Evolutionary conservation across 1,140 invertebrate species (phyloP), one percentile per base, ranked within the genome.

Genomic region (Pogonomyrmex barbatus): DNA sequence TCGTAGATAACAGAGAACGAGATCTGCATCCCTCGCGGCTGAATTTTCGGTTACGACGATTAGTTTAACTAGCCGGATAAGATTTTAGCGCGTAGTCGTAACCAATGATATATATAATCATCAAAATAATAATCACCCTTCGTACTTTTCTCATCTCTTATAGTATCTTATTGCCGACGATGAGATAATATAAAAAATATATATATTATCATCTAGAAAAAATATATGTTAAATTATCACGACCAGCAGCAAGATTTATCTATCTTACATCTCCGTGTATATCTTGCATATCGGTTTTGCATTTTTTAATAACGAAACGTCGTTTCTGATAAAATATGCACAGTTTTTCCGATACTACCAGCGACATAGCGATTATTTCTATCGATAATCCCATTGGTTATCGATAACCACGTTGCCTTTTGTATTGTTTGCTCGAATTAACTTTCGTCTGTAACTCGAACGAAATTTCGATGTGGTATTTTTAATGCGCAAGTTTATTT

Each of bases 401-500:
- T 75, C n/a, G 52, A 73, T 75, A 75, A 75, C 6, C 45, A 33
- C 6, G 36, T 42, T 47, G 3, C 14, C 36, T 60, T 73, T 60
- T 30, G 10, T 24, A 17, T 60, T 58, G 9, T 82, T 73, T 63
- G n/a, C 54, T 83, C 79, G 54, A 24, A 73, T 75, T 75, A 83
- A 73, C 42, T 30, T 47, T 14, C 39, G 14, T 60, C 39, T 58
- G 50, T 81, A 70, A 68, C 42, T 73, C 6, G 42, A 24, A 24
- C 56, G 30, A 83, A 83, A 83, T 82, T 82, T 60, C 54, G 14
- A 60, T 39, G 42, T 50, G 42, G 42, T 83, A 60, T 73, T 83
- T 83, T 75, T 83, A 83, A 83, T 83, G 56, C 17, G 12, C 56
- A 60, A 50, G 52, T 73, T 73, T 82, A 73, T 60, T 47, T 50